Base-by-base conservation (phyloP, 2,888 invertebrate species). In the Lasioglossum morio region DNA sequence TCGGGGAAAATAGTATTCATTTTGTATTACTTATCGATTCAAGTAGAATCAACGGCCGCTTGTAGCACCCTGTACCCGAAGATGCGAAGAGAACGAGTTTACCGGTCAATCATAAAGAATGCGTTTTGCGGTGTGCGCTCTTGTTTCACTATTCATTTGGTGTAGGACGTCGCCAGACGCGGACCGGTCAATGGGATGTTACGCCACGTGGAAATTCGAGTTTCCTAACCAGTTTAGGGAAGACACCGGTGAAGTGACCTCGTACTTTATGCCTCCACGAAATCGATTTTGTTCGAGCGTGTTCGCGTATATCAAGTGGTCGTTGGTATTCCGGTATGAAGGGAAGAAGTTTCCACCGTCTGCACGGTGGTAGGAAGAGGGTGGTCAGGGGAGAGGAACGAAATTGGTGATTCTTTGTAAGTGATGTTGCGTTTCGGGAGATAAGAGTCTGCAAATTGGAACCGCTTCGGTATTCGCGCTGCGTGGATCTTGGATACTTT, bases 391-490 rank as follows among this genome's bases (percentile, higher is more conserved):
- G 23, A 34, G 81, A 72, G 72, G 82, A 84, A 86, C 80, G 87
- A 87, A 87, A 87, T 87, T 87, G 87, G 57, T 75, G 87, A 87
- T 87, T 87, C 87, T 80, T 87, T 72, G 87, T 87, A 87, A 87
- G 83, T 75, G 83, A 83, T 87, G 87, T 79, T 87, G 82, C 87
- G 82, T 87, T 82, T 77, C 79, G 70, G 57, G 74, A 14, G 73
- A 73, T 77, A 82, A 82, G 87, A 83, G 87, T 78, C 77, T 72
- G 82, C 87, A 80, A 86, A 87, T 87, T 87, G 79, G 77, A 75
- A 66, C 66, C 80, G 60, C 27, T 78, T 87, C 70, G 83, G 82
- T 87, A 87, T 87, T 87, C 84, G 82, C 46, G 48, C 63, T 77
- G 79, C 78, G 79, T 72, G 72, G 66, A 57, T 77, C 77, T 83